phyloP scores from a whole-genome alignment of 2,113 vertebrate genomes.

The Stomatorhinus ivindoensis region DNA sequence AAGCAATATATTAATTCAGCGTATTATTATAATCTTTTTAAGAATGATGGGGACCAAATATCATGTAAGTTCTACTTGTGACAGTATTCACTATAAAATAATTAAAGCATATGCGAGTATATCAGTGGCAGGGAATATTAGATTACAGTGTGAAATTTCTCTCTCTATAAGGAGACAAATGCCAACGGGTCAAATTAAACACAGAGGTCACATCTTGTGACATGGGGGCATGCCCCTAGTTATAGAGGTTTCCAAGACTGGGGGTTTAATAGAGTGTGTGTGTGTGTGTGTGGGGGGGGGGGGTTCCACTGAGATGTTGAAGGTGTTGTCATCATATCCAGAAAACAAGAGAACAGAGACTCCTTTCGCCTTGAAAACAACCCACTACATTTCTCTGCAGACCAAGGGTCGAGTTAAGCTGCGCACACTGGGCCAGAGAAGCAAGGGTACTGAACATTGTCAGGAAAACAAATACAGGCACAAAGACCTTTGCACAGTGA shows the following conservation, averaged over 20 bases:
- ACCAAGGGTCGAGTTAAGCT: neutral
- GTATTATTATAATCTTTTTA: neutral
- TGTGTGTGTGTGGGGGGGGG: neutral
- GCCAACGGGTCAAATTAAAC: neutral
- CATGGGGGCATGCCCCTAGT: neutral
- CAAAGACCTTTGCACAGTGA: neutral
- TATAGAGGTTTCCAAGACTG: neutral
- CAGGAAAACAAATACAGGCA: neutral
- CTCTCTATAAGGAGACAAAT: neutral
- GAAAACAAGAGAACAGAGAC: neutral
- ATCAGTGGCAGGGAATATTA: neutral
- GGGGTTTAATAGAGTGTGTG: neutral
- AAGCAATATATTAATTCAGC: neutral
- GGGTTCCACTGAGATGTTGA: neutral
- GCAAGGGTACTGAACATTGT: neutral
- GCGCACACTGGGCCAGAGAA: neutral
- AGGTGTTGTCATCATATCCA: neutral
- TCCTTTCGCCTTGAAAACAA: neutral
- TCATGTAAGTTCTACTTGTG: neutral
- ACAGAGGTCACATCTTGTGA: neutral
- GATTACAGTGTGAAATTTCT: neutral
- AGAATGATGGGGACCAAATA: neutral
- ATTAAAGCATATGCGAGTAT: neutral
- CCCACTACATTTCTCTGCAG: neutral
- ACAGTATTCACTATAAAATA: neutral